Conservation (phyloP, 2,797 vertebrate species). For the Anabas testudineus region DNA sequence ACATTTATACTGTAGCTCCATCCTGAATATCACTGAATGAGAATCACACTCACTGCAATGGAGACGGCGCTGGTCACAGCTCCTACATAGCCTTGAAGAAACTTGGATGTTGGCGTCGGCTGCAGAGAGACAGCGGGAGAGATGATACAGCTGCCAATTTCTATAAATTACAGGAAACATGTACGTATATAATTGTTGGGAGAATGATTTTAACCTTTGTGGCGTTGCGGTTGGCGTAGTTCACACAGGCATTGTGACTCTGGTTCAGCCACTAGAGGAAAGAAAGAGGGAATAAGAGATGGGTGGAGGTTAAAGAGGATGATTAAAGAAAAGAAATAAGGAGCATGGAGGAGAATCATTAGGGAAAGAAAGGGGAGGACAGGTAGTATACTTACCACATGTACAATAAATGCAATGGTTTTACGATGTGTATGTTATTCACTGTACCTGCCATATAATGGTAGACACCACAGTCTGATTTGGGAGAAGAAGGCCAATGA, state of each 20-base stretch:
- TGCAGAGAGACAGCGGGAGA: slow-evolving; percentile 72
- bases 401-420: slow-evolving; percentile 57
- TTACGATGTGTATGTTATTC: slow-evolving; percentile 26
- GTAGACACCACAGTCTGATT: slow-evolving; percentile 96
- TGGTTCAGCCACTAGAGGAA: slow-evolving; percentile 93
- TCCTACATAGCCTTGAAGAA: slow-evolving; percentile 95
- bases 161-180: no score
- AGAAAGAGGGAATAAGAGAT: slow-evolving; percentile 13
- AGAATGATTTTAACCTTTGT: slow-evolving; percentile 85
- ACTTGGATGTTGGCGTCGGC: slow-evolving; percentile 95
- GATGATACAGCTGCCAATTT: background rate
- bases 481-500: slow-evolving; percentile 96
- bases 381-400: slow-evolving; percentile 19
- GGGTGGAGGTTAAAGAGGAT: background rate
- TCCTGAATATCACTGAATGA: background rate
- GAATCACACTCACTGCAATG: slow-evolving; percentile 90
- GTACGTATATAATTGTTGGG: no score
- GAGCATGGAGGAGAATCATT: background rate
- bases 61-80: slow-evolving; percentile 96
- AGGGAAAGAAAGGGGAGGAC: background rate
- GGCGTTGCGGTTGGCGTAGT: slow-evolving; percentile 96
- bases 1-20: background rate
- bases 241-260: slow-evolving; percentile 97
- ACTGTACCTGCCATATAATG: slow-evolving; percentile 96
- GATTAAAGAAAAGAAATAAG: background rate